These are phyloP conservation scores for Allacma fusca DNA, from an alignment of 2,888 invertebrate species.

Conservation along the genomic window DNA sequence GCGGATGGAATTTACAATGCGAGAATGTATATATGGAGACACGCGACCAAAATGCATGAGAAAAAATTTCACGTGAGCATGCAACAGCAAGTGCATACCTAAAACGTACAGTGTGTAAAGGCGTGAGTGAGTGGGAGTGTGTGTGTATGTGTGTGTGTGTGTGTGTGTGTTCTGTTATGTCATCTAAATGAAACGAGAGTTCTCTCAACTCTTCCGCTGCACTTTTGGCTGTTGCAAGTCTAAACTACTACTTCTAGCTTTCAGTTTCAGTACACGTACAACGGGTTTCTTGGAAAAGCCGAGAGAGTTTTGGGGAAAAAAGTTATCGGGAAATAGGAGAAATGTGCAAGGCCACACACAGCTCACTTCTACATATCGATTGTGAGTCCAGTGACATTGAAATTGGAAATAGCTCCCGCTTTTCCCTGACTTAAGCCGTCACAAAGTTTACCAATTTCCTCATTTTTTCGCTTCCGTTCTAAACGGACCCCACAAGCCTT, in stretches of 20 bases:
- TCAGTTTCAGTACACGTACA: conserved; percentile 3
- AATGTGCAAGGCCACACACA: neutral
- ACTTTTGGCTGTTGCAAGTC: neutral
- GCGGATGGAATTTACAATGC: conserved; percentile 37
- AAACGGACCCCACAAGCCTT: neutral
- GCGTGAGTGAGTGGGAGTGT: conserved; percentile 1
- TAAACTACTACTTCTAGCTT: neutral
- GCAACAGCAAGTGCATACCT: conserved; percentile 15
- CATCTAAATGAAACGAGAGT: conserved; percentile 12
- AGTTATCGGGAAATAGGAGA: neutral
- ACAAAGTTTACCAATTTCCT: conserved; percentile 31
- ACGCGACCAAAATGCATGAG: conserved; percentile 28
- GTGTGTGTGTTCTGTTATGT: conserved; percentile 1
- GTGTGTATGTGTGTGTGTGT: neutral
- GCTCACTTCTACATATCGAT: neutral
- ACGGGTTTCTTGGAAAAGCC: neutral
- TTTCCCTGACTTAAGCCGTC: conserved; percentile 9
- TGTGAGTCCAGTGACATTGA: conserved; percentile 6
- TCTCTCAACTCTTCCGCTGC: neutral
- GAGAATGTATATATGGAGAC: conserved; percentile 11
- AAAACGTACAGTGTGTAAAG: neutral
- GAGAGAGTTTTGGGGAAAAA: neutral
- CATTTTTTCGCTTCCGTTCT: conserved; percentile 14
- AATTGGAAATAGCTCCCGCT: neutral
- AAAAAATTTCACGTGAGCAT: conserved; percentile 35